A percentile compares a stretch with the other conserved stretches of the same genome.
phyloP scores from a whole-genome alignment of 1,140 invertebrate species.

The Pseudomyrmex concolor region DNA sequence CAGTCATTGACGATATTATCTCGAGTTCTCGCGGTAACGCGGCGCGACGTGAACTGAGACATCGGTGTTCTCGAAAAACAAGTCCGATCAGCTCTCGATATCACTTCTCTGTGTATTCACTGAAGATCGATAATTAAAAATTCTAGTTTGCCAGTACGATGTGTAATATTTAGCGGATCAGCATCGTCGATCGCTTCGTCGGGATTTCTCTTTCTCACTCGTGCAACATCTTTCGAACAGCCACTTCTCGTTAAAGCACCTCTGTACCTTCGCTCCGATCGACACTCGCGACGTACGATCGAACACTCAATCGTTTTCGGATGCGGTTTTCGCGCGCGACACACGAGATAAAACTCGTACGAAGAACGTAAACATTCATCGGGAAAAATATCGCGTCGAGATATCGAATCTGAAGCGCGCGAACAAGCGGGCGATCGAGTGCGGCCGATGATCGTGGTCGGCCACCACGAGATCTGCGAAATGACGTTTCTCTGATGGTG shows the following conservation, averaged over 20 bases:
- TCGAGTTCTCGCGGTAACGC: slow-evolving; percentile 2
- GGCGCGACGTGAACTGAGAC: not conserved
- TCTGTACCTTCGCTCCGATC: not conserved
- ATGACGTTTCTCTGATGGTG: slow-evolving; percentile 52
- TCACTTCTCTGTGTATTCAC: not conserved
- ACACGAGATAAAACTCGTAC: not conserved
- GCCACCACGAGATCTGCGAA: slow-evolving; percentile 30
- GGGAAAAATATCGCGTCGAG: not conserved
- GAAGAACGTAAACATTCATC: not conserved
- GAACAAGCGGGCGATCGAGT: not conserved
- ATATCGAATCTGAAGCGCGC: not conserved
- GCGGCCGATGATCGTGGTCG: slow-evolving; percentile 34
- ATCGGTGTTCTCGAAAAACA: slow-evolving; percentile 13
- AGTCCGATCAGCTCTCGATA: not conserved
- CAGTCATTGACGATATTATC: not conserved
- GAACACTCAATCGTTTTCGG: not conserved
- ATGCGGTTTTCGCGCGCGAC: not conserved
- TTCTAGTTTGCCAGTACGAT: not conserved
- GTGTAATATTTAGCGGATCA: not conserved
- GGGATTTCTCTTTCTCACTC: not conserved
- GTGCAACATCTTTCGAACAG: not conserved
- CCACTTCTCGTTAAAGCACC: slow-evolving; percentile 3
- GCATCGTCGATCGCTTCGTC: slow-evolving; percentile 4
- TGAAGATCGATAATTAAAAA: not conserved
- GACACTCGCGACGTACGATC: slow-evolving; percentile 32